Conservation (phyloP, 2,888 invertebrate species). For the Sphecodes monilicornis region DNA sequence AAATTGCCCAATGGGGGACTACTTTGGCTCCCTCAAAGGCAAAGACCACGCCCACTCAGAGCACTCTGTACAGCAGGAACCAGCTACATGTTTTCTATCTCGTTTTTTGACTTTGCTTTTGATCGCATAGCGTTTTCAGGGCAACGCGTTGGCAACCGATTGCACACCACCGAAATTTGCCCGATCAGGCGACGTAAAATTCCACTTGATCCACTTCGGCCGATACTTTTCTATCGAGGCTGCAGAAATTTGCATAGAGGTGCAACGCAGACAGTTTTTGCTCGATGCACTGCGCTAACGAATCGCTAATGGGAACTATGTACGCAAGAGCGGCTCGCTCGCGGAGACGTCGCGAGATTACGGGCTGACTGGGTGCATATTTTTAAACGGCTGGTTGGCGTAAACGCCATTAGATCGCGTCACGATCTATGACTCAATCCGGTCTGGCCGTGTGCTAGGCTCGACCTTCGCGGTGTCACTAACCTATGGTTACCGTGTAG, state of each 20-base stretch:
- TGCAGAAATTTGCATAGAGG: neutral
- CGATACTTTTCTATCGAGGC: neutral
- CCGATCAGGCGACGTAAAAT: slow-evolving; percentile 28
- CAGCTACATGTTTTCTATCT: too few relatives aligned
- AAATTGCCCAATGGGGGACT: neutral
- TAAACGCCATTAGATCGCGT: slow-evolving; percentile 51
- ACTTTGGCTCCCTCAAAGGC: neutral
- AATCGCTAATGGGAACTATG: neutral
- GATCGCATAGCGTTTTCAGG: neutral
- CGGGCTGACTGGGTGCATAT: slow-evolving; percentile 36
- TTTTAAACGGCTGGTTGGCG: slow-evolving; percentile 36
- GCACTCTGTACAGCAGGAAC: too few relatives aligned
- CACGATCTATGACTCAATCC: slow-evolving; percentile 57
- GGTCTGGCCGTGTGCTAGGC: slow-evolving; percentile 36
- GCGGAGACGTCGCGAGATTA: neutral
- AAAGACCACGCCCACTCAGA: neutral
- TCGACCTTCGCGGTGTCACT: slow-evolving; percentile 81
- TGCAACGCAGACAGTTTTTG: slow-evolving; percentile 3
- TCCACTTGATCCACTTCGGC: slow-evolving; percentile 29
- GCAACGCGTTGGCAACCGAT: neutral
- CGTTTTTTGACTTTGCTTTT: neutral
- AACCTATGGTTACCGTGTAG: slow-evolving; percentile 80
- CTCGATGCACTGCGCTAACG: neutral
- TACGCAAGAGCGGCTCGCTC: neutral
- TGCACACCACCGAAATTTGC: slow-evolving; percentile 15